Evolutionary conservation across 2,888 invertebrate species (phyloP).

Genomic region (Parasteatoda lunata): DNA sequence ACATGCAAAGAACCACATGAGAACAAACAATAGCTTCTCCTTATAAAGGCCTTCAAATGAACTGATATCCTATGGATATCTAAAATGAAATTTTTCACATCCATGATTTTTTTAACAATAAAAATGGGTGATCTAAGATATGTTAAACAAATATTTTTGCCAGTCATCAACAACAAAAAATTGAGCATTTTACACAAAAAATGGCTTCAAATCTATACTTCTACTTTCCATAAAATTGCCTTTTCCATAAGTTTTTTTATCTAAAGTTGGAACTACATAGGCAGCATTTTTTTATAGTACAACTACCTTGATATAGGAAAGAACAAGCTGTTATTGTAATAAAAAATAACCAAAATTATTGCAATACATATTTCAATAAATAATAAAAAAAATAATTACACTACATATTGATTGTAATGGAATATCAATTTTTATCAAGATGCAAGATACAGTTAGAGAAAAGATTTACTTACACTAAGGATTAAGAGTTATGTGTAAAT

Average conservation of each 20-base stretch:
- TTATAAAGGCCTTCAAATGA: constrained; percentile 16
- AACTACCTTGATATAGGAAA: constrained; percentile 35
- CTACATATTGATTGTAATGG: too few relatives aligned
- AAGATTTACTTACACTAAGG: too few relatives aligned
- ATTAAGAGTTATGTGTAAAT: too few relatives aligned
- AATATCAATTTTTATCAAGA: too few relatives aligned
- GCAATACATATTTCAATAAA: too few relatives aligned
- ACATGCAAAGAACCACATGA: constrained; percentile 31
- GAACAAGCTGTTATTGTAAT: constrained; percentile 58
- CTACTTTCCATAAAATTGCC: constrained; percentile 53
- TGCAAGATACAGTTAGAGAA: too few relatives aligned
- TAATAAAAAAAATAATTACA: too few relatives aligned
- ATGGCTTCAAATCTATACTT: constrained; percentile 39
- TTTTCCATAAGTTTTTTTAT: constrained; percentile 22
- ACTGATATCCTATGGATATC: constrained; percentile 28
- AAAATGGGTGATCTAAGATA: constrained; percentile 56
- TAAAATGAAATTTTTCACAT: background rate
- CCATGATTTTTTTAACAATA: constrained; percentile 9
- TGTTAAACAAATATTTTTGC: constrained; percentile 46
- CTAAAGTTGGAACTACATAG: constrained; percentile 44
- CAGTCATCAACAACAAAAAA: constrained; percentile 59
- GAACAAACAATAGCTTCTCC: constrained; percentile 20
- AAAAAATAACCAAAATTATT: background rate
- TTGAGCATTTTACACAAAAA: constrained; percentile 61
- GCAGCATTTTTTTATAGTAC: constrained; percentile 40